phyloP scores from a whole-genome alignment of 2,113 vertebrate genomes.

The Bubo bubo region DNA sequence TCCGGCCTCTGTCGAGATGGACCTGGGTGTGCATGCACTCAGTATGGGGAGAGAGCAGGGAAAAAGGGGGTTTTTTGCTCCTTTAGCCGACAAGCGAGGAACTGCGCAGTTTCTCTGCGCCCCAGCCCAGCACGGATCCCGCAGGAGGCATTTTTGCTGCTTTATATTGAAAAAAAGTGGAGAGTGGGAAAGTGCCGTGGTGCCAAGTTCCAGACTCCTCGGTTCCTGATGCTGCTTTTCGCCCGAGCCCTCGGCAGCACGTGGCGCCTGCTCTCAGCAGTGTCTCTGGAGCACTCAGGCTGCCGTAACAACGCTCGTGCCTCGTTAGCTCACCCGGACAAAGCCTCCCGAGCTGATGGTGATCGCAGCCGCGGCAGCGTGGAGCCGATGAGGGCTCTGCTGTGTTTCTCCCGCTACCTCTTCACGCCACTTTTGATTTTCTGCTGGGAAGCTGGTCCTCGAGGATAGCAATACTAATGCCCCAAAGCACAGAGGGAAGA shows the following conservation, averaged over 20 bases:
- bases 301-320: accelerated
- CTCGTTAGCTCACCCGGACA: background rate
- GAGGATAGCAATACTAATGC: background rate
- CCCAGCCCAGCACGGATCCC: background rate
- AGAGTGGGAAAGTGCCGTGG: background rate
- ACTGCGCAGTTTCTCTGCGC: accelerated
- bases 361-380: background rate
- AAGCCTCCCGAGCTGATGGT: background rate
- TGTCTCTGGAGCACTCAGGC: accelerated
- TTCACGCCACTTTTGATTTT: background rate
- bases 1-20: accelerated
- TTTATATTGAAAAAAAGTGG: background rate
- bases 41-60: background rate
- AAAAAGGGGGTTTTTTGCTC: background rate
- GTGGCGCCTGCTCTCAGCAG: background rate
- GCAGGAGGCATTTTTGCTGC: background rate
- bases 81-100: background rate
- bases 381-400: background rate
- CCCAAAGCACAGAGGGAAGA: background rate
- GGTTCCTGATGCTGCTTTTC: background rate
- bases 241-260: background rate
- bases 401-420: background rate
- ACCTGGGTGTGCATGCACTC: background rate
- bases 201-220: background rate
- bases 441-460: background rate